Base-by-base conservation (phyloP, 2,113 vertebrate genomes). In the Sitta europaea region DNA sequence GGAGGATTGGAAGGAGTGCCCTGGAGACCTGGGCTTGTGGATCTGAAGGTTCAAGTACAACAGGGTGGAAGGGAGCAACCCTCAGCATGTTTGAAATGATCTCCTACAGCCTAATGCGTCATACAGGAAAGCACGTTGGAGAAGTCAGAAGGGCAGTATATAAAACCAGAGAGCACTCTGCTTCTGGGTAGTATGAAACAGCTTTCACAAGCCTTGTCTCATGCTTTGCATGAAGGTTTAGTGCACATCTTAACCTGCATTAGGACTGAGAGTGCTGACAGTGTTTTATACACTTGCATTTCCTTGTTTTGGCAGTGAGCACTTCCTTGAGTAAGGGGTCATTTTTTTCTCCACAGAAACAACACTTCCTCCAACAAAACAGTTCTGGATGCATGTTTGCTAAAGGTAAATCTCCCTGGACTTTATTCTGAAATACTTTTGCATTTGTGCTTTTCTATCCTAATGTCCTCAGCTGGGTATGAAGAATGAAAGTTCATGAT, bases 31-130 rank as follows among this genome's bases (percentile, higher is more conserved):
- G 35, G 29, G 9, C 35, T 53, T 40, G 38, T 42, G 29, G 38
- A 48, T 38, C 33, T 59, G 57, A 48, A n/a, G 57, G 29, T 31
- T 63, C 57, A 62, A 29, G 9, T 54, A 23, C 29, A 40, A 1
- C 10, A 9, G 6, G 1, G 10, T 35, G 18, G 35, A 25, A 79
- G 24, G 47, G 14, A 59, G 19, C 0, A 1, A 42, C 36, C 29
- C 71, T 74, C 33, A 48, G 28, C 16, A 0, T 7, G 38, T 50
- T 38, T 36, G 31, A 53, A 67, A 36, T 24, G 2, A 18, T 8
- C 1, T 22, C 40, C 80, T 74, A 11, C 21, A 35, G 35, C 38
- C n/a, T 18, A 8, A 16, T 11, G 3, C 1, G 3, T 54, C 45
- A 6, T 2, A 20, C 12, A 43, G 29, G 42, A 75, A 42, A 47